These are phyloP conservation scores for Ammodramus savannarum DNA, from an alignment of 2,113 vertebrate genomes.

Conservation along the genomic window DNA sequence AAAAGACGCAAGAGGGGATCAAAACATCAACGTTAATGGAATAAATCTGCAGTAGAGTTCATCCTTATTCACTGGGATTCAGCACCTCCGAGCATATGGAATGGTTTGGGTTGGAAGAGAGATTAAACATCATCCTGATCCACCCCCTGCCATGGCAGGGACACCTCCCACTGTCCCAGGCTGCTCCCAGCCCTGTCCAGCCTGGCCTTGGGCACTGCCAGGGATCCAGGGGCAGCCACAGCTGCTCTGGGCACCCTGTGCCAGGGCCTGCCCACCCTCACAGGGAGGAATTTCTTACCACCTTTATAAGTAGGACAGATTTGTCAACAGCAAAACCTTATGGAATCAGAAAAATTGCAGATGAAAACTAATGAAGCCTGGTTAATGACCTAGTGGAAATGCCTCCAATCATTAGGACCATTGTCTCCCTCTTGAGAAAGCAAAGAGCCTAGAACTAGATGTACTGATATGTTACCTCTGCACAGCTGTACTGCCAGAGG, in stretches of 20 bases:
- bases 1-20: background rate
- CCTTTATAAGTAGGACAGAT: background rate
- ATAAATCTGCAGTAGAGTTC: background rate
- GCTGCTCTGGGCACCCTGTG: background rate
- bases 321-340: background rate
- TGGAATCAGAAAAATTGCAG: background rate
- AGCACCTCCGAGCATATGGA: background rate
- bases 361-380: background rate
- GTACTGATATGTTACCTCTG: background rate
- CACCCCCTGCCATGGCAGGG: background rate
- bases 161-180: background rate
- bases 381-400: background rate
- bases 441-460: background rate
- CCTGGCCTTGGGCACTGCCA: background rate
- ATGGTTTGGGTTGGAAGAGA: background rate
- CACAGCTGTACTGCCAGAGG: background rate
- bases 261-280: fast-evolving
- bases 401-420: fast-evolving
- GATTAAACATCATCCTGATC: background rate
- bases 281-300: background rate
- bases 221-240: background rate
- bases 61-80: background rate
- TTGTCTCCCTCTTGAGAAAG: background rate
- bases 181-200: fast-evolving
- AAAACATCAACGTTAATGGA: background rate